phyloP scores from a whole-genome alignment of 2,113 vertebrate species.

The Poeciliopsis turrubarensis region DNA sequence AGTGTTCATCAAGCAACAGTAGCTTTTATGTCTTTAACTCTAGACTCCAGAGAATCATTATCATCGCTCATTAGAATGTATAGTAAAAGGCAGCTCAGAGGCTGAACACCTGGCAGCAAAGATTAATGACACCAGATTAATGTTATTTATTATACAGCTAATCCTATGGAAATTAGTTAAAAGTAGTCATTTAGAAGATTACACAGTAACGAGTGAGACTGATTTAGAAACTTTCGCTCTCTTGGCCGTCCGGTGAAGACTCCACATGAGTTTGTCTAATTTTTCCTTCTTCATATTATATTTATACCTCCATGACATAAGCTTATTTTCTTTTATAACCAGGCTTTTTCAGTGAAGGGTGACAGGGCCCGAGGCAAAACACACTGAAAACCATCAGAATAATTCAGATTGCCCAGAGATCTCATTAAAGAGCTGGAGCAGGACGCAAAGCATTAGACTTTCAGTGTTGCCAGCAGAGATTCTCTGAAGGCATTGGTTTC shows the following conservation, averaged over 20 bases:
- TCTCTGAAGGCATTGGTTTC: slow-evolving; percentile 43
- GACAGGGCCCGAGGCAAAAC: slow-evolving; percentile 48
- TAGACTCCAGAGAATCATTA: slow-evolving; percentile 61
- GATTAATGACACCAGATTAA: background rate
- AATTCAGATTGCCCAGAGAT: slow-evolving; percentile 76
- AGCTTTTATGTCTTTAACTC: slow-evolving; percentile 66
- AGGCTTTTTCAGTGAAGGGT: slow-evolving; percentile 51
- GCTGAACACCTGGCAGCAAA: slow-evolving; percentile 59
- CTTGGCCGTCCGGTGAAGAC: slow-evolving; percentile 1
- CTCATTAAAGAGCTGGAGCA: slow-evolving; percentile 64
- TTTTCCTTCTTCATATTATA: slow-evolving; percentile 20
- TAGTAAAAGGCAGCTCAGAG: slow-evolving; percentile 40
- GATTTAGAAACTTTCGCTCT: background rate
- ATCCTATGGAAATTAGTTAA: background rate
- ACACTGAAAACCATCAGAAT: slow-evolving; percentile 70
- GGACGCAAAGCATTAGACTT: slow-evolving; percentile 52
- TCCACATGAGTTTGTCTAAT: slow-evolving; percentile 16
- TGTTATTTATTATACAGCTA: background rate
- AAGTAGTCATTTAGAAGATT: slow-evolving; percentile 2
- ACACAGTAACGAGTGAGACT: slow-evolving; percentile 16
- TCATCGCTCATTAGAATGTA: slow-evolving; percentile 39
- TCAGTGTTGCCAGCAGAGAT: slow-evolving; percentile 52
- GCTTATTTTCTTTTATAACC: slow-evolving; percentile 64
- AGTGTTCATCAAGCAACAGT: slow-evolving; percentile 71
- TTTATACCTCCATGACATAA: slow-evolving; percentile 50